Evolutionary conservation across 64 coral and sea anemone genomes (phyloP), one percentile per base, ranked within the genome.

Genomic region (Cladopsammia gracilis): DNA sequence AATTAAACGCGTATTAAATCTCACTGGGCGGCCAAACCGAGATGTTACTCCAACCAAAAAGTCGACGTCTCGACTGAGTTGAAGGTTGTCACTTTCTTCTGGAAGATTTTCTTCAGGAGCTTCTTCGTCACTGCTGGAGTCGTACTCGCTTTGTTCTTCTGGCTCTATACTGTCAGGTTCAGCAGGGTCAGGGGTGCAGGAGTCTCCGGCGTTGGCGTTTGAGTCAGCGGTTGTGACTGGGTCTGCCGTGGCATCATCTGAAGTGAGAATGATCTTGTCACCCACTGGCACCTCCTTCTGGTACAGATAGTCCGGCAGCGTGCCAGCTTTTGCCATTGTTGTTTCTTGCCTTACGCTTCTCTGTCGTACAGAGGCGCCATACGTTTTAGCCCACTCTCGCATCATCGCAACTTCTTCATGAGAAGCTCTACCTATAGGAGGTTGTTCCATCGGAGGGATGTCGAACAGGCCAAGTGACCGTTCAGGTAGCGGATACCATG

Each of bases 401-500:
- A 94, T 79, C 18, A 48, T 22, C 51, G 70, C 61, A 20, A 60
- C 70, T 49, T 82, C 65, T 13, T 89, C 51, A 47, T 64, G 11
- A 61, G 85, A 10, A 10, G 49, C 77, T 4, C 15, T 15, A 26
- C 14, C 53, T 48, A 76, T 15, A 46, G 83, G 50, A 23, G 86
- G 64, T 72, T n/a, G 91, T 60, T 79, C 13, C 62, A 73, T 80
- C 8, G 44, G 19, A 45, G 85, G 92, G 4, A 93, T 59, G 57
- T 87, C 59, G 64, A 48, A 25, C 22, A 86, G 80, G 59, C 22
- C 2, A n/a, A 60, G 16, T 10, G 71, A 18, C n/a, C 66, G 85
- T 10, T 93, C 75, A 46, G 92, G 92, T 6, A 88, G 62, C n/a
- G 85, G 83, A 51, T 93, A 79, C 83, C 91, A 93, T 42, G 73